Conservation (phyloP, 2,888 invertebrate genomes). For the Meganola albula region DNA sequence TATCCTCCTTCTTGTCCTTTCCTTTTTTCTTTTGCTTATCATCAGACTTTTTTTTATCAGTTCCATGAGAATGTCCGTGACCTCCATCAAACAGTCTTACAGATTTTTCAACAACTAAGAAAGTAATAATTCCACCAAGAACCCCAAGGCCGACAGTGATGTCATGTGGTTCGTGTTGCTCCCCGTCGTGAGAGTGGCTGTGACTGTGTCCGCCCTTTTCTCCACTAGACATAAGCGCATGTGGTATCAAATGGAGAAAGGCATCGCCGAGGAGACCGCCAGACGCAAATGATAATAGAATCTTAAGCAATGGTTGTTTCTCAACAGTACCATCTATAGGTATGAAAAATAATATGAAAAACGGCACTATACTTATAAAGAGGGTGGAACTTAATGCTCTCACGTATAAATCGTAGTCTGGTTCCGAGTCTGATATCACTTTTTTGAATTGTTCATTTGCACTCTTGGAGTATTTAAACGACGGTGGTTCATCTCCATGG, state of each 20-base stretch:
- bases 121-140: constrained; percentile 93
- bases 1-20: constrained; percentile 63
- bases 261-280: constrained; percentile 98
- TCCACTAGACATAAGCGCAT: constrained; percentile 81
- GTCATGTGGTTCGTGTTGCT: constrained; percentile 80
- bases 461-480: constrained; percentile 89
- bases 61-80: constrained; percentile 84
- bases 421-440: constrained; percentile 41
- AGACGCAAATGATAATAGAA: constrained; percentile 94
- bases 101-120: constrained; percentile 94
- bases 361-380: constrained; percentile 96
- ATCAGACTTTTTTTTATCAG: constrained; percentile 60
- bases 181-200: constrained; percentile 49
- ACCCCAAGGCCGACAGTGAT: constrained; percentile 97
- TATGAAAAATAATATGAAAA: constrained; percentile 93
- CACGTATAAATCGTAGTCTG: constrained; percentile 80
- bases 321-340: constrained; percentile 92
- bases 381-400: constrained; percentile 93
- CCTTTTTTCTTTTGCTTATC: constrained; percentile 56
- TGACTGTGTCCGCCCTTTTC: constrained; percentile 63
- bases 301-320: constrained; percentile 91
- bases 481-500: constrained; percentile 79
- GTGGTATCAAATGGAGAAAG: constrained; percentile 98
- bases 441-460: constrained; percentile 74
- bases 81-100: constrained; percentile 92